Percentiles rank a stretch among this genome's conserved stretches.
Evolutionary conservation across 2,113 vertebrate species (phyloP).

Genomic region (Atractosteus spatula): DNA sequence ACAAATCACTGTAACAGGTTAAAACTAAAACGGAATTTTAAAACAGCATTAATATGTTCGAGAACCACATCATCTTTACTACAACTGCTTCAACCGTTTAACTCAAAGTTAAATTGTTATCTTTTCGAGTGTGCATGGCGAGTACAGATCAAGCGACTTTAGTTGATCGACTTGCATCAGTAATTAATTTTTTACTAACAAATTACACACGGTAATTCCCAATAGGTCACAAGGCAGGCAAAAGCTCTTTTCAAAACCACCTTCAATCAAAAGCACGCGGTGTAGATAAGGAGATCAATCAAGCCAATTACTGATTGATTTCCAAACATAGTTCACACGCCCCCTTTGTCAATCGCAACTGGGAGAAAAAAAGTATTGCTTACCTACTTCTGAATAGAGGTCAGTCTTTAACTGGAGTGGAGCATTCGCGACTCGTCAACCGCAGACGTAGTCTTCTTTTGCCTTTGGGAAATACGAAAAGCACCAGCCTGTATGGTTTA

Average conservation of each 20-base stretch:
- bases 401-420: neutral
- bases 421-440: neutral
- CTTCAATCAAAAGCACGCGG: slow-evolving; percentile 26
- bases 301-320: slow-evolving; percentile 1
- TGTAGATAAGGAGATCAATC: slow-evolving; percentile 25
- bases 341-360: neutral
- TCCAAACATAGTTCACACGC: neutral
- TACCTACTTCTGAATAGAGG: slow-evolving; percentile 3
- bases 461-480: no score
- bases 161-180: slow-evolving; percentile 51
- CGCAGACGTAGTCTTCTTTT: no score
- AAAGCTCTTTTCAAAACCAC: slow-evolving; percentile 14
- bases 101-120: no score
- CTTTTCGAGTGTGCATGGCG: slow-evolving; percentile 34
- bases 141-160: slow-evolving; percentile 56
- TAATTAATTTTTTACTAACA: slow-evolving; percentile 62
- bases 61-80: no score
- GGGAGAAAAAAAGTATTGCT: neutral
- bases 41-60: no score
- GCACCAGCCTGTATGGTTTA: neutral
- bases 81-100: no score
- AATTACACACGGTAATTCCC: slow-evolving; percentile 59
- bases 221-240: slow-evolving; percentile 35
- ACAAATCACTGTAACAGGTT: no score
- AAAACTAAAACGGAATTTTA: no score